Conservation (phyloP, 2,888 invertebrate genomes). For the Lithosia quadra region DNA sequence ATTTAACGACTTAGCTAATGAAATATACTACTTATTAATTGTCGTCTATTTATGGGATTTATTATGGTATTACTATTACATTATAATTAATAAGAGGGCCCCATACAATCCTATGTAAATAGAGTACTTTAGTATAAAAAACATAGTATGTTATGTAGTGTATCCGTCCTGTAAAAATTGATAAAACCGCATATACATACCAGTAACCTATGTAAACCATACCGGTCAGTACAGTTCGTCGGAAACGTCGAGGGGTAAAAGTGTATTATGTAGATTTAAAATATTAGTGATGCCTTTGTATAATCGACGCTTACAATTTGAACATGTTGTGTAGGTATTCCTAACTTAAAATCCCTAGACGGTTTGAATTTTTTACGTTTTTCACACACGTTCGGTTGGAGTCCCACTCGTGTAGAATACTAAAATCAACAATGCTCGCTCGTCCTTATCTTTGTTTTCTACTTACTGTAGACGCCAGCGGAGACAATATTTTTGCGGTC, state of each 20-base stretch:
- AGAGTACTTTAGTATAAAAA: no score
- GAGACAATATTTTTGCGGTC: constrained; percentile 50
- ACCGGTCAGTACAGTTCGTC: not conserved
- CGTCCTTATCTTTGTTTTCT: constrained; percentile 46
- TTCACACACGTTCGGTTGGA: constrained; percentile 33
- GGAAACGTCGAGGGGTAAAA: not conserved
- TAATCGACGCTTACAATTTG: not conserved
- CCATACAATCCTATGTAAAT: no score
- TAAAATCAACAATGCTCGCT: constrained; percentile 47
- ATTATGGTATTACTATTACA: not conserved
- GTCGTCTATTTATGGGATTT: not conserved
- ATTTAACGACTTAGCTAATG: not conserved
- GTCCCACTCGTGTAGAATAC: constrained; percentile 43
- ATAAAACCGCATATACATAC: not conserved
- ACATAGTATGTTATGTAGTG: no score
- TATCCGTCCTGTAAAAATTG: not conserved
- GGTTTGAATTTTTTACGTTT: constrained; percentile 14
- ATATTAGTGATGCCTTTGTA: constrained; percentile 1
- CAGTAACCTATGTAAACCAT: not conserved
- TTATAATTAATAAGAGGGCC: no score
- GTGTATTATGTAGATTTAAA: not conserved
- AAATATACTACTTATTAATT: constrained; percentile 1
- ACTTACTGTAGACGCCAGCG: constrained; percentile 40
- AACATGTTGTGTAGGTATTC: not conserved
- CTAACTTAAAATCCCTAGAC: constrained; percentile 15